A percentile compares a stretch with the other conserved stretches of the same genome.
Conservation (phyloP, 2,113 vertebrate species). For the Varanus salvator region DNA sequence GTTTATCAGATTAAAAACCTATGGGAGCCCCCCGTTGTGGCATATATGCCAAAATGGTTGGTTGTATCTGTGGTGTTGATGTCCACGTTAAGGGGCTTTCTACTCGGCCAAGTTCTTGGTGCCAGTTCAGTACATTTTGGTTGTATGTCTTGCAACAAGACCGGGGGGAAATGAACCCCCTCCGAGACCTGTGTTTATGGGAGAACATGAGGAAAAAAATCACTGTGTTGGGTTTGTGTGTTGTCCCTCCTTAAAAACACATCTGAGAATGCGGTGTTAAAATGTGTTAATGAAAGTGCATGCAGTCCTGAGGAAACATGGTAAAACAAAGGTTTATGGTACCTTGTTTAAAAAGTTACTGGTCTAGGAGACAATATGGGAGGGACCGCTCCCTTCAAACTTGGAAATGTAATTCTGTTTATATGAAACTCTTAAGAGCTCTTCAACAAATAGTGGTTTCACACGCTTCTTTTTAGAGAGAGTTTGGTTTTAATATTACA, state of each 20-base stretch:
- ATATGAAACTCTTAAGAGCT: conserved; percentile 30
- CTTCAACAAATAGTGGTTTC: conserved; percentile 24
- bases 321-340: conserved; percentile 23
- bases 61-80: conserved; percentile 34
- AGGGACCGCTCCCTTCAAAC: conserved; percentile 21
- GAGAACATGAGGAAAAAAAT: conserved; percentile 26
- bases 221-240: conserved; percentile 40
- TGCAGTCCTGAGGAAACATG: conserved; percentile 34
- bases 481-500: conserved; percentile 18
- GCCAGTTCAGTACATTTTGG: conserved; percentile 42
- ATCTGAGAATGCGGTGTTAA: conserved; percentile 14
- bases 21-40: conserved; percentile 39
- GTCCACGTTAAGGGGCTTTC: conserved; percentile 29
- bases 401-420: conserved; percentile 29
- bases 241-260: conserved; percentile 24
- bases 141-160: conserved; percentile 52
- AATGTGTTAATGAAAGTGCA: conserved; percentile 32
- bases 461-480: conserved; percentile 10
- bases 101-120: conserved; percentile 23
- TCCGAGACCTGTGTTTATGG: not conserved
- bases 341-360: conserved; percentile 25
- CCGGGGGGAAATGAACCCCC: not conserved
- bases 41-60: conserved; percentile 41
- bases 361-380: not conserved
- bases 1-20: conserved; percentile 50